These are phyloP conservation scores for Aromia moschata DNA, from an alignment of 2,888 invertebrate species.

Conservation along the genomic window DNA sequence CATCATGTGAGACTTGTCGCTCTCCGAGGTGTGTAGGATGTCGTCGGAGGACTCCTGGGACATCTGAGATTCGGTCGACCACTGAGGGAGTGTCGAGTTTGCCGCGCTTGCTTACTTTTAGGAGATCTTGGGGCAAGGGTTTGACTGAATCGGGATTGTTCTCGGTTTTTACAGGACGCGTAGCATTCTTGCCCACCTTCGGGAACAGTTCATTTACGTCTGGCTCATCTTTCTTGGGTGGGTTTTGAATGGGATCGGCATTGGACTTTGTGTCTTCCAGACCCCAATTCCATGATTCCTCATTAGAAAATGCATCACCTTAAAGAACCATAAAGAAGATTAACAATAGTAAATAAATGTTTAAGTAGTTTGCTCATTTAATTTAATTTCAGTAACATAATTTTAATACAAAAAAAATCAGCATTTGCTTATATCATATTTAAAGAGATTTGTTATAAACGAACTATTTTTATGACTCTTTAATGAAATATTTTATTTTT, in stretches of 20 bases:
- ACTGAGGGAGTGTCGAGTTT: slow-evolving; percentile 67
- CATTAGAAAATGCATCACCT: slow-evolving; percentile 68
- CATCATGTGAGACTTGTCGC: slow-evolving; percentile 70
- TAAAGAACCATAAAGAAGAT: slow-evolving; percentile 54
- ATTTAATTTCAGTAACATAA: too few relatives aligned
- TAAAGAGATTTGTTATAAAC: too few relatives aligned
- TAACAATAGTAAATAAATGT: slow-evolving; percentile 5
- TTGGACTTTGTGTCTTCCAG: slow-evolving; percentile 62
- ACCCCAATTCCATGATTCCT: slow-evolving; percentile 72
- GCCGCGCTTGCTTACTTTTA: slow-evolving; percentile 44
- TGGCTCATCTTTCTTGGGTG: slow-evolving; percentile 31
- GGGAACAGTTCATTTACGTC: slow-evolving; percentile 58
- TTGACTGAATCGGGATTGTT: slow-evolving; percentile 56
- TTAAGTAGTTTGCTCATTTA: slow-evolving; percentile 14
- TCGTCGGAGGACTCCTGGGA: slow-evolving; percentile 74
- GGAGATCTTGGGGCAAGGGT: slow-evolving; percentile 26
- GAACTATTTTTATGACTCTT: too few relatives aligned
- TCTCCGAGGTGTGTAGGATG: slow-evolving; percentile 69
- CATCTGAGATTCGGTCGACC: slow-evolving; percentile 74
- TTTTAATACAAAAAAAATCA: too few relatives aligned
- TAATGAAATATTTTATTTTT: too few relatives aligned
- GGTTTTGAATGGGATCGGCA: slow-evolving; percentile 35
- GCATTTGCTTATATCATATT: too few relatives aligned
- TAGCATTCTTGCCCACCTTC: slow-evolving; percentile 59
- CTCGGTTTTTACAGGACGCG: slow-evolving; percentile 47